Evolutionary conservation across 2,113 vertebrate species (phyloP).

Genomic region (Xiphorhynchus elegans): DNA sequence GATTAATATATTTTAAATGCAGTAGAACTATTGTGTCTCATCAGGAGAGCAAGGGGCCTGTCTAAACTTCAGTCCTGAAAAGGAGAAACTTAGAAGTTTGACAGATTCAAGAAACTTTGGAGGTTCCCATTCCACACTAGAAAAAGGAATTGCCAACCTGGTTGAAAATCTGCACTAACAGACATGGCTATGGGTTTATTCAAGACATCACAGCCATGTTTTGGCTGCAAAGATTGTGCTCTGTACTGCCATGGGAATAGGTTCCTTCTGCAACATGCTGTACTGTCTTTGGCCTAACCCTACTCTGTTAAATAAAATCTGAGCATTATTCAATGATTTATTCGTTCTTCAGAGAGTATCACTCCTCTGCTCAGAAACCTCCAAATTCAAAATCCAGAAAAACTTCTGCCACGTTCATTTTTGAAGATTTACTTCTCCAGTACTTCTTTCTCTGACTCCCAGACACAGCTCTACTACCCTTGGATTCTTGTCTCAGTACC

Average conservation of each 20-base stretch:
- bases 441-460: not conserved
- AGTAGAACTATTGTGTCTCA: not conserved
- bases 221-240: not conserved
- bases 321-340: not conserved
- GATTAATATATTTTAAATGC: not conserved
- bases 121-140: not conserved
- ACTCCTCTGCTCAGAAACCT: not conserved
- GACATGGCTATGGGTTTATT: not conserved
- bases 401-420: not conserved
- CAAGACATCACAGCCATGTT: not conserved
- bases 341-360: not conserved
- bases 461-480: not conserved
- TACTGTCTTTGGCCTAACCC: not conserved
- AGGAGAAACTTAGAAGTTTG: not conserved
- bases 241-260: not conserved
- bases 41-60: not conserved
- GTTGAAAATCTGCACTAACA: not conserved
- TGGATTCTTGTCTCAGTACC: not conserved
- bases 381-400: not conserved
- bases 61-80: not conserved
- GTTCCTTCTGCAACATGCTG: not conserved
- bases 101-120: not conserved
- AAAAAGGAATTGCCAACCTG: not conserved
- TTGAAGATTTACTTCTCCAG: not conserved
- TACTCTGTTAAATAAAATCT: not conserved